phyloP scores from a whole-genome alignment of 2,888 invertebrate genomes.

The Cyclophora albipunctata region DNA sequence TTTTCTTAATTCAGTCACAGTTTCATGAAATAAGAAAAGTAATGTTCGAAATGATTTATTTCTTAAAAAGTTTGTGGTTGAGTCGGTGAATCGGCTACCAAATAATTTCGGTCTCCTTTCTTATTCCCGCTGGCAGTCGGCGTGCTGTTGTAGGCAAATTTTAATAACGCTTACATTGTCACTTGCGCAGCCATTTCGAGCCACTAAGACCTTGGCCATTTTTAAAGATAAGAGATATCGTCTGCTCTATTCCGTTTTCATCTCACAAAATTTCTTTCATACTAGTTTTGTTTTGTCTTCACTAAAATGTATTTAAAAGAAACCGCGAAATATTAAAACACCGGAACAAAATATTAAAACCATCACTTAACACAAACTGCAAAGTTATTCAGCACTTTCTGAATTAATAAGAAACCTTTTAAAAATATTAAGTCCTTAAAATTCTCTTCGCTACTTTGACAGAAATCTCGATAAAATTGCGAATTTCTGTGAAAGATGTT shows the following conservation, averaged over 20 bases:
- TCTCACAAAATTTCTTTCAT: no score
- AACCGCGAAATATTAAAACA: no score
- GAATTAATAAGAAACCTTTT: not conserved
- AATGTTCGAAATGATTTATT: constrained; percentile 21
- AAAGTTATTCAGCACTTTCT: no score
- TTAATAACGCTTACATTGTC: constrained; percentile 60
- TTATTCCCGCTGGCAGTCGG: constrained; percentile 45
- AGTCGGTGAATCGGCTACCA: constrained; percentile 48
- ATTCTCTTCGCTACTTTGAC: not conserved
- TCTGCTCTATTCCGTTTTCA: constrained; percentile 3
- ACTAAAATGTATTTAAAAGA: no score
- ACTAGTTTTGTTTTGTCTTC: no score
- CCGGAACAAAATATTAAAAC: no score
- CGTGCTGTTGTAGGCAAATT: constrained; percentile 56
- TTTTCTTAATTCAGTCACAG: constrained; percentile 9
- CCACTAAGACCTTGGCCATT: constrained; percentile 55
- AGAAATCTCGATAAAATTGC: constrained; percentile 11
- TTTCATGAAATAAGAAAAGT: constrained; percentile 7
- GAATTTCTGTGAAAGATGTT: constrained; percentile 24
- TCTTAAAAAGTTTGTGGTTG: constrained; percentile 27
- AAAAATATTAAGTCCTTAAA: not conserved
- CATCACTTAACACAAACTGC: no score
- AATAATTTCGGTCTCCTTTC: constrained; percentile 54
- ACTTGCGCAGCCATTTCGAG: constrained; percentile 45
- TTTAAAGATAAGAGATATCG: constrained; percentile 39